Evolutionary conservation across 2,113 vertebrate genomes (phyloP).

Genomic region (Mystacornis crossleyi): DNA sequence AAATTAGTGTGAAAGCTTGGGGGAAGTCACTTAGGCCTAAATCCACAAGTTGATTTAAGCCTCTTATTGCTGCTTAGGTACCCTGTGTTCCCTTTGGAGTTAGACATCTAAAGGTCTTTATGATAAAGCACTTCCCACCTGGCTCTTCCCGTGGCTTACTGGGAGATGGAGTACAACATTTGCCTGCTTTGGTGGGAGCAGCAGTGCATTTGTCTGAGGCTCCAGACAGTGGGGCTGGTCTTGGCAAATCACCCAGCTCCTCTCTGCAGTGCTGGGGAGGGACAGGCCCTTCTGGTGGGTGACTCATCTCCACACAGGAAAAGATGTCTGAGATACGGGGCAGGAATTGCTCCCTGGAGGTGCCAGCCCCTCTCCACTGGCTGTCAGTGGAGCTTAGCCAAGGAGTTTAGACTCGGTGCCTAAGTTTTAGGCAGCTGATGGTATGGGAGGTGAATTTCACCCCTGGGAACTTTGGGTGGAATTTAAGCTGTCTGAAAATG

Average conservation of each 20-base stretch:
- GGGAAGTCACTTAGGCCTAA: not conserved
- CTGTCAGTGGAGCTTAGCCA: constrained; percentile 19
- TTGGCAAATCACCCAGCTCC: not conserved
- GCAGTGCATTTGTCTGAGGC: not conserved
- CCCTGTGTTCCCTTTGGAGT: not conserved
- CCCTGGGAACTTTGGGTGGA: constrained; percentile 18
- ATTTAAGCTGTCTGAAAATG: constrained; percentile 50
- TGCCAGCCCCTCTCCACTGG: constrained; percentile 18
- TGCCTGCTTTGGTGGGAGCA: not conserved
- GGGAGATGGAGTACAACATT: not conserved
- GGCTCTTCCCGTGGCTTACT: not conserved
- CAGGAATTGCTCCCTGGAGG: not conserved
- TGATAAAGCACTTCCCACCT: not conserved
- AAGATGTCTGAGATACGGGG: not conserved
- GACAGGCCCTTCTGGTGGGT: constrained; percentile 6
- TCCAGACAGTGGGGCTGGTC: not conserved
- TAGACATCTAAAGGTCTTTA: not conserved
- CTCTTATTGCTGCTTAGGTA: not conserved
- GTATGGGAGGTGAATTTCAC: constrained; percentile 23
- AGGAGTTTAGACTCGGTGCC: not conserved
- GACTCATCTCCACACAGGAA: not conserved
- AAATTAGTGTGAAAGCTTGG: constrained; percentile 12
- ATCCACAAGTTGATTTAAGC: constrained; percentile 13
- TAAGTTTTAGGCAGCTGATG: not conserved
- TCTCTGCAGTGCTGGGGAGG: not conserved